Base-by-base conservation (phyloP, 2,113 vertebrate genomes). In the Opisthocomus hoazin region DNA sequence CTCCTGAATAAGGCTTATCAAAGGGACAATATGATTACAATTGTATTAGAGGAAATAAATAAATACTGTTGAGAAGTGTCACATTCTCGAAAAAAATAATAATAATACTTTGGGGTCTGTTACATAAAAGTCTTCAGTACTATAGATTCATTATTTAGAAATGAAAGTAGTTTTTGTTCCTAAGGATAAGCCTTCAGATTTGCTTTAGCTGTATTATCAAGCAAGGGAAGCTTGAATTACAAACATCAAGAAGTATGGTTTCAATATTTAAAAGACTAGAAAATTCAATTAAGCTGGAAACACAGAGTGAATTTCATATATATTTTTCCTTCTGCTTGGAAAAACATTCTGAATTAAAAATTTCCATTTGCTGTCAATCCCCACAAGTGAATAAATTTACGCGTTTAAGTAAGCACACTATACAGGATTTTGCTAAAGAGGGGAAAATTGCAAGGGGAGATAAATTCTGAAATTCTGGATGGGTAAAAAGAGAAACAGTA, bases 231-330 rank as follows among this genome's bases (percentile, higher is more conserved):
- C 20, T 45, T 77, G 56, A 81, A 84, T 89, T 87, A 36, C 57
- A 92, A 94, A 64, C 75, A 86, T 75, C 51, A 84, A 70, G 20
- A 90, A 69, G 34, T 64, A 82, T 17, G 53, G 22, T 30, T 92
- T 82, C 48, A 89, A 71, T 78, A 94, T 71, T 82, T 84, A 84
- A 96, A 76, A 92, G 65, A 90, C 87, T 56, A 82, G 29, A 89
- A 93, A 89, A 96, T 89, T 84, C 36, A 92, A 41, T 69, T 68
- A 82, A 73, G n/a, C 32, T 84, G 65, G 57, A 87, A 93, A 61
- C 53, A 64, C 1, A 1, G 11, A 84, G 12, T 46, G 65, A 93
- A 78, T 75, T 88, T 70, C 82, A 56, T 77, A 56, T 45, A 85
- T 30, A 24, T 29, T 66, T 85, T 91, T 64, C 71, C 56, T 71